Evolutionary conservation across 2,888 invertebrate genomes (phyloP), one percentile per base, ranked within the genome.

Genomic region (Oegoconia quadripuncta): DNA sequence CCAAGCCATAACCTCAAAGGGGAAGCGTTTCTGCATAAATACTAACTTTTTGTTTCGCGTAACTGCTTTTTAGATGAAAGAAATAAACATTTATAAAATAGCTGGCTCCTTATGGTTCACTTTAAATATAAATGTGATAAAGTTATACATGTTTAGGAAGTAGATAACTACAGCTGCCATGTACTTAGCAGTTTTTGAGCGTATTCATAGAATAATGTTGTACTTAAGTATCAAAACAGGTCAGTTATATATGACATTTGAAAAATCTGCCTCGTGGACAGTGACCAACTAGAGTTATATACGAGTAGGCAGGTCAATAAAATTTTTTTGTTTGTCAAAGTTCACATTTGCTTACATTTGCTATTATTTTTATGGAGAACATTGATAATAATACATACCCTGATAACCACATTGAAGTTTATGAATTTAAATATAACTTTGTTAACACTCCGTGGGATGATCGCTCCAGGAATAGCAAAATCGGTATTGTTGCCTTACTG

Each of bases 401-500:
- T 9, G 22, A 22, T 3, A 13, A 22, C 8, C 22, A 32, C 3
- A 22, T 13, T 9, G 22, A 22, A 14, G 22, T 65, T 37, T 55
- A 67, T 34, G 63, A 70, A 41, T 80, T 65, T 42, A 55, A 57
- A 42, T 74, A 65, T 46, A 74, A 77, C 59, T 82, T 82, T 48
- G 55, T 82, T 17, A 70, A 66, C 39, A 65, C 39, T 12, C 83
- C 84, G n/a, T 86, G 84, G 84, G 82, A 83, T 35, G 75, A 80
- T 37, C 67, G 84, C 9, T 54, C 79, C 4, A 52, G 46, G 8
- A 67, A 47, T 43, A 84, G 78, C 50, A 82, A 82, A 71, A 46
- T 64, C 30, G 64, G 71, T 7, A 73, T 81, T 9, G 42, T 75
- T 23, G 39, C 61, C 29, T 54, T 84, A 34, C 52, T 83, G 3